phyloP scores from a whole-genome alignment of 2,888 invertebrate genomes.

The Lymantria monacha region DNA sequence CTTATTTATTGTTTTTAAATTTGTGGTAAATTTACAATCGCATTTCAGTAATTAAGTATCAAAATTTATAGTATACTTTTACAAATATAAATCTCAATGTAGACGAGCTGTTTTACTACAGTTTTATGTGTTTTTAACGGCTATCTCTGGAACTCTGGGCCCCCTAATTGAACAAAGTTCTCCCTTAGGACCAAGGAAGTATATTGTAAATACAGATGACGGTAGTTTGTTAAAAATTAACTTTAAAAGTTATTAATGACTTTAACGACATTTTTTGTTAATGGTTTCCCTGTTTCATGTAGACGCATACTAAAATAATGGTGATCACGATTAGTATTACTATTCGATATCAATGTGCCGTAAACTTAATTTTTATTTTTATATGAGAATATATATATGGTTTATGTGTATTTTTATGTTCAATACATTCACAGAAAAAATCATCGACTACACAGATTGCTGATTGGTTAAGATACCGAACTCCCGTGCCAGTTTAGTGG shows the following conservation, averaged over 20 bases:
- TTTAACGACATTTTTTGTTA: constrained; percentile 22
- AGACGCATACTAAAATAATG: constrained; percentile 3
- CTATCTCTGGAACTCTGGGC: constrained; percentile 21
- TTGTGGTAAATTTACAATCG: neutral
- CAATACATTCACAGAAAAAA: no score
- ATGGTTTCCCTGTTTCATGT: constrained; percentile 4
- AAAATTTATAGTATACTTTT: constrained; percentile 2
- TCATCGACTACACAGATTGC: no score
- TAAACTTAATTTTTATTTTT: neutral
- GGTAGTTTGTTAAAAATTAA: constrained; percentile 30
- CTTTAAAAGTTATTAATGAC: constrained; percentile 23
- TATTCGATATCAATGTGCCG: neutral
- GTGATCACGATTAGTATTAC: neutral
- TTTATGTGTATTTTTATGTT: no score
- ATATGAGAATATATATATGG: neutral
- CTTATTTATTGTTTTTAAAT: neutral
- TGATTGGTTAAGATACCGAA: no score
- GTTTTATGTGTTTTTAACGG: constrained; percentile 38
- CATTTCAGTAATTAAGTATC: constrained; percentile 2
- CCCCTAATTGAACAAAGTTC: constrained; percentile 20
- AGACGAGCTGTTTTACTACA: constrained; percentile 5
- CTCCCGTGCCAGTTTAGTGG: no score
- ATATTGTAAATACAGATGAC: constrained; percentile 26
- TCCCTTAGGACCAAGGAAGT: constrained; percentile 16
- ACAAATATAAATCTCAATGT: constrained; percentile 4